Base-by-base conservation (phyloP, 2,797 vertebrate species). In the Oreochromis grahami region DNA sequence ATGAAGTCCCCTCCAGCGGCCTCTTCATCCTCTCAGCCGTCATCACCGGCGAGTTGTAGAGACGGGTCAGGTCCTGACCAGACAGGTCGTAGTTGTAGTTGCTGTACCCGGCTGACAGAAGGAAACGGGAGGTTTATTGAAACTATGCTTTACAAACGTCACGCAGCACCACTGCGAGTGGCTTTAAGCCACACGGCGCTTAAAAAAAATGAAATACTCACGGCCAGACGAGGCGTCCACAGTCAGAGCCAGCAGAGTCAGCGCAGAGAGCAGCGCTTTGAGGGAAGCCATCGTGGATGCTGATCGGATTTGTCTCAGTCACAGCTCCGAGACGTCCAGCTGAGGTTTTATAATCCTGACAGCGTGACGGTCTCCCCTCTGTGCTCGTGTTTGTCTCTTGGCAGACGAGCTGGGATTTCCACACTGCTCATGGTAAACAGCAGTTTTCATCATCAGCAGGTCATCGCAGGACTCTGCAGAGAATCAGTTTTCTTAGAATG, bases 31-130 rank as follows among this genome's bases (percentile, higher is more conserved):
- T 76, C 53, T 95, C 94, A 3, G 92, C 94, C 0, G 1, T 1
- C 6, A 55, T 36, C 3, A 96, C 95, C 1, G 38, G 76, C 4
- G 92, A 89, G 89, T 94, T 95, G 78, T 92, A 93, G 76, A 96
- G 89, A 3, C 14, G 43, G 0, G 3, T 92, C 24, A 96, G 80
- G 1, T 65, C 91, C 5, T 5, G 9, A 2, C 86, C 88, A 0
- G 91, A 90, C 26, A 88, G 43, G 34, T 95, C 93, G n/a, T 83
- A 91, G 63, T 2, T 86, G 65, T 85, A 77, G 50, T 55, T 76
- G 14, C 63, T n/a, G 7, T 51, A 3, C 1, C 32, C 7, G 5
- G 74, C 89, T 92, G 70, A 58, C 4, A 9, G 26, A 21, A 12
- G 4, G 21, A 26, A 43, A 43, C 6, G 4, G 15, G 21, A 8